Base-by-base conservation (phyloP, 2,888 invertebrate species). In the Alviniconcha strummeri region DNA sequence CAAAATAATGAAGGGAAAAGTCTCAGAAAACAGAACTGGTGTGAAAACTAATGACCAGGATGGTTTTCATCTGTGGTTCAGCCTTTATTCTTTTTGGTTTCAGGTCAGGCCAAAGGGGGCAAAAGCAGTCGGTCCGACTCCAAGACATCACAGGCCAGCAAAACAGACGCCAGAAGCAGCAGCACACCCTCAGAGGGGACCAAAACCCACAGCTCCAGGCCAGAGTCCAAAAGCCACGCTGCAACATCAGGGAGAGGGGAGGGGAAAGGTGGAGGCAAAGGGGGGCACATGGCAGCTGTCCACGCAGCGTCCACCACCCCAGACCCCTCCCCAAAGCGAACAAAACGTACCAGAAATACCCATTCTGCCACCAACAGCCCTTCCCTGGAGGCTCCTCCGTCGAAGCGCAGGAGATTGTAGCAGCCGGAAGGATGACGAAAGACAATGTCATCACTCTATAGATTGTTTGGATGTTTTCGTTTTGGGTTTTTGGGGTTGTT, bases 241-340 rank as follows among this genome's bases (percentile, higher is more conserved):
- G 5, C 64, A 7, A n/a, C 19, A 11, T 67, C 75, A 64, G 80
- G 69, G 55, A 74, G 64, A 55, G 74, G 56, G 56, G 83, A 83
- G 55, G 83, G 60, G 11, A 81, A 77, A 36, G 81, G 72, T 0
- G 67, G 81, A 54, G 74, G 82, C 52, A 85, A 85, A 69, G 72
- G 36, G 13, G 71, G 72, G 8, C 71, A 64, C 60, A 60, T 71
- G 13, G 36, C 55, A 13, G 17, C 74, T 57, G 74, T 64, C 13
- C 64, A 78, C 15, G 80, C 80, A 36, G 54, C 81, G 4, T 76
- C 87, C 56, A 85, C 84, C 72, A 90, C 88, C 6, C 89, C 90
- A 15, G 90, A 90, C 17, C 89, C 89, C 36, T 90, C 91, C 9
- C 90, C 90, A 9, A 91, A 91, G 80, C 87, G 92, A 56, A 91